Evolutionary conservation across 1,140 invertebrate species (phyloP), one percentile per base, ranked within the genome.

Genomic region (Bombus superbus): DNA sequence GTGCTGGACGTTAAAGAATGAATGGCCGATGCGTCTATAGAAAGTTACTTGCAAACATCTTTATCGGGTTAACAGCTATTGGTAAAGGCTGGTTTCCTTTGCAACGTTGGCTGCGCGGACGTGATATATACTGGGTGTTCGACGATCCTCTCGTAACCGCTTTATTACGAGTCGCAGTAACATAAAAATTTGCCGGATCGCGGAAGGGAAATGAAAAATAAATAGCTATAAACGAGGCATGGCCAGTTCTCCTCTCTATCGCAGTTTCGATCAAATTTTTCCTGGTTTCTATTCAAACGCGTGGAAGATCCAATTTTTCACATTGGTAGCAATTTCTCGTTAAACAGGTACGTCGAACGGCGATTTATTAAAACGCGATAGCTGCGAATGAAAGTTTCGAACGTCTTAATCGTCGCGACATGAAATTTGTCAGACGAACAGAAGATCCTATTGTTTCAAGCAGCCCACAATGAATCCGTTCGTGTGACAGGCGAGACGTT

Each of bases 1-100:
- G 75, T 81, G 25, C 73, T 90, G 83, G 76, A 68, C 73, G 89
- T 90, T 77, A 87, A 77, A 81, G 76, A 88, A 87, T 83, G 75
- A 88, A 87, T 83, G 75, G 69, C 64, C 83, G 89, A 90, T 85
- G 87, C 83, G 77, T 69, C 47, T 47, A 76, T 68, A 76, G 74
- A 79, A 80, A 78, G 82, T 73, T 85, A 69, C 77, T 76, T 53
- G 69, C 35, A 85, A 85, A 87, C 68, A 75, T 87, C 86, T 85
- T 85, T 68, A 81, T 85, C 80, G 80, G 40, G 28, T 59, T 13
- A 44, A 15, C 28, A 32, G 72, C 42, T 59, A 78, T 75, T 38
- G 71, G 74, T 35, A 71, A 59, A 83, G 44, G 35, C 44, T 74
- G 25, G 42, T 64, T 64, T 32, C 0, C 22, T 35, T 15, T 64